A percentile compares a stretch with the other conserved stretches of the same genome.
phyloP scores from a whole-genome alignment of 2,113 vertebrate species.

The Abramis brama region DNA sequence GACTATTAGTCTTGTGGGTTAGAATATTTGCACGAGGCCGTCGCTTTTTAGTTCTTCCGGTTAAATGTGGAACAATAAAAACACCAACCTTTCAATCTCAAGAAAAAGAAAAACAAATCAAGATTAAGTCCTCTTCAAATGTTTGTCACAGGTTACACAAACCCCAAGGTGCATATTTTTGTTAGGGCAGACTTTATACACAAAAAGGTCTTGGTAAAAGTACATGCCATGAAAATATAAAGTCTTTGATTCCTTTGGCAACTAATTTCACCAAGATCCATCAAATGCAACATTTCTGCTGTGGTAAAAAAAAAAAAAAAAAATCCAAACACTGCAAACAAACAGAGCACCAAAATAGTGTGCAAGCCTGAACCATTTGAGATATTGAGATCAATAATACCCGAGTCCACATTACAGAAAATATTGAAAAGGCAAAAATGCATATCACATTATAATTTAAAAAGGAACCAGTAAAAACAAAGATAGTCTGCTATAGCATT shows the following conservation, averaged over 20 bases:
- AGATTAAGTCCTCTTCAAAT: not conserved
- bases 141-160: not conserved
- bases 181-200: slow-evolving; percentile 13
- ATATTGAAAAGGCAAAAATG: not conserved
- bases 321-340: not conserved
- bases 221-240: slow-evolving; percentile 15
- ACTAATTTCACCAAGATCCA: slow-evolving; percentile 13
- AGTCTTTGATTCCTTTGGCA: slow-evolving; percentile 20
- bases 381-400: not conserved
- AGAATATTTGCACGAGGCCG: not conserved
- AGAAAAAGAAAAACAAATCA: not conserved
- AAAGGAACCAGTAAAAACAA: not conserved
- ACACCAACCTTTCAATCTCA: not conserved
- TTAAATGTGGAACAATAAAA: not conserved
- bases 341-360: not conserved
- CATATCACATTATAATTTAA: not conserved
- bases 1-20: not conserved
- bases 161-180: slow-evolving; percentile 26
- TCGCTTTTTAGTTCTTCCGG: not conserved
- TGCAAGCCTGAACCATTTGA: not conserved
- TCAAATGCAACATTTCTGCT: not conserved
- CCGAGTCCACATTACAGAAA: not conserved
- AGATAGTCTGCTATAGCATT: not conserved
- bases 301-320: not conserved
- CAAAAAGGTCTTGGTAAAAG: not conserved